Percentiles rank a stretch among this genome's conserved stretches.
phyloP scores from a whole-genome alignment of 2,888 invertebrate species.

The Catocala fraxini region DNA sequence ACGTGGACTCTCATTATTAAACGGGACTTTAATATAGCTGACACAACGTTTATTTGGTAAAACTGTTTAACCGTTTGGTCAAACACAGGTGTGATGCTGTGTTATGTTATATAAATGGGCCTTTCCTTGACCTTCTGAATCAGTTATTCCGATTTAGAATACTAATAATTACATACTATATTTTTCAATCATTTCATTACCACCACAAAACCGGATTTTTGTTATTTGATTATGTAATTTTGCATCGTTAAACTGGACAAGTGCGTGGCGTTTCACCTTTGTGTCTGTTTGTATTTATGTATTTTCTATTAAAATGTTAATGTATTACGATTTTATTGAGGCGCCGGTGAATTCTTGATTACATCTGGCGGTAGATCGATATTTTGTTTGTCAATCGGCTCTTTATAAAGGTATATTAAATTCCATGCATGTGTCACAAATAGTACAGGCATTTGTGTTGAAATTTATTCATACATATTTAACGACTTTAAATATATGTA shows the following conservation, averaged over 20 bases:
- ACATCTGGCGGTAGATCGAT: constrained; percentile 13
- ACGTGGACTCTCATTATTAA: too few relatives aligned
- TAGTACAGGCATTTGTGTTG: constrained; percentile 1
- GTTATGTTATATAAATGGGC: too few relatives aligned
- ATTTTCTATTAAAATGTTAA: constrained; percentile 27
- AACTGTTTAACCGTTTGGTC: too few relatives aligned
- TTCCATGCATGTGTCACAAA: constrained; percentile 29
- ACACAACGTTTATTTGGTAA: too few relatives aligned
- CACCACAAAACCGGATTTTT: constrained; percentile 21
- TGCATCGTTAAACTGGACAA: constrained; percentile 43
- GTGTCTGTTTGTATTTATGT: constrained; percentile 26
- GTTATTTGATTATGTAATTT: constrained; percentile 46
- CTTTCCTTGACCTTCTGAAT: too few relatives aligned
- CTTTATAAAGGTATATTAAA: constrained; percentile 22
- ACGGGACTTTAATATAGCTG: too few relatives aligned
- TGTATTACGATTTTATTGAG: constrained; percentile 22
- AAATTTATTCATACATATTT: constrained; percentile 2
- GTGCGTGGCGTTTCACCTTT: constrained; percentile 20
- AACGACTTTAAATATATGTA: not conserved
- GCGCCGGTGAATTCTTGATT: constrained; percentile 19
- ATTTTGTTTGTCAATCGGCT: constrained; percentile 17
- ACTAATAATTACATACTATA: too few relatives aligned
- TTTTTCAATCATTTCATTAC: constrained; percentile 22
- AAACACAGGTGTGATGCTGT: too few relatives aligned
- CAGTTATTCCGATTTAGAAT: too few relatives aligned